Evolutionary conservation across 2,797 vertebrate species (phyloP).

Genomic region (Huso huso): DNA sequence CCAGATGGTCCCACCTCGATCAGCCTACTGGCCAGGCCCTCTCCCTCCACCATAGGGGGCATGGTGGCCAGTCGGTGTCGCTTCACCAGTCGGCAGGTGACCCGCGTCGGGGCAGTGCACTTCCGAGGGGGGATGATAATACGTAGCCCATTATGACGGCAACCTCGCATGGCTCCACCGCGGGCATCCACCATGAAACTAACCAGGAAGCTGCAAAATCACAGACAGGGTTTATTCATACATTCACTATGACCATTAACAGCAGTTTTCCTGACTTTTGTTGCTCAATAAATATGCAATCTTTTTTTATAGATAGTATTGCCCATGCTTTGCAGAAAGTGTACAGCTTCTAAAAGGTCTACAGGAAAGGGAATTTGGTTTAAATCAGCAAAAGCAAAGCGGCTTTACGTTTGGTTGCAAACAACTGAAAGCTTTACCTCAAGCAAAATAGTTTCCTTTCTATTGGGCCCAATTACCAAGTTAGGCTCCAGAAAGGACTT

Average conservation of each 20-base stretch:
- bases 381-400: too few species aligned
- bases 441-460: too few species aligned
- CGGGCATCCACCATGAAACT: constrained; percentile 99
- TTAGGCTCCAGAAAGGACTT: too few species aligned
- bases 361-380: too few species aligned
- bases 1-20: constrained; percentile 95
- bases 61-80: constrained; percentile 90
- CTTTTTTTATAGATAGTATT: neutral
- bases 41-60: constrained; percentile 94
- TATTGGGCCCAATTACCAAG: too few species aligned
- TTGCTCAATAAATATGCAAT: neutral
- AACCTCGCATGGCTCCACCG: constrained; percentile 93
- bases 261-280: neutral
- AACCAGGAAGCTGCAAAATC: constrained; percentile 81
- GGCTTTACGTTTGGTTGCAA: too few species aligned
- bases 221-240: constrained; percentile 5
- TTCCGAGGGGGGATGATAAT: constrained; percentile 93
- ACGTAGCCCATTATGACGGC: constrained; percentile 87
- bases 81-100: constrained; percentile 93
- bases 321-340: neutral
- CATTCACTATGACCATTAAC: neutral
- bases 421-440: too few species aligned
- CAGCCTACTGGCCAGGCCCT: constrained; percentile 85
- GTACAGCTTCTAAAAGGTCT: too few species aligned
- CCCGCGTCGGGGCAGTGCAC: constrained; percentile 87